Base-by-base conservation (phyloP, 1,140 invertebrate species). In the Paraescarpia echinospica region DNA sequence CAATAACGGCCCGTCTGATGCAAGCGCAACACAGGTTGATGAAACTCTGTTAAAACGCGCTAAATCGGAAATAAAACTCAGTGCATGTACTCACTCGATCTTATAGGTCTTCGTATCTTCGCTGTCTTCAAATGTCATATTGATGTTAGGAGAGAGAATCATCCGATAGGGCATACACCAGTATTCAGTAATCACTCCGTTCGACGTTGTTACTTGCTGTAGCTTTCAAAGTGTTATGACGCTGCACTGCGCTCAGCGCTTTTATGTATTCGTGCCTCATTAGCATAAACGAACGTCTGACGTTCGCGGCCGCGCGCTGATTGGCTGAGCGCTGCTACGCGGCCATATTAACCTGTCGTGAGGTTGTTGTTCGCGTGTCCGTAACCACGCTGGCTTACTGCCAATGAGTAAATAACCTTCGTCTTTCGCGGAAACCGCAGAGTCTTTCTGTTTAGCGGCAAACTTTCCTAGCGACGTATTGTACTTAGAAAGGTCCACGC, bases 341-440 rank as follows among this genome's bases (percentile, higher is more conserved):
- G 59, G 59, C 59, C 59, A 77, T 77, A 18, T 77, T 77, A 18
- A 77, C 59, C 59, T 77, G 59, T 18, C 59, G 22, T 31, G 59
- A 77, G 59, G 59, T 77, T 77, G 59, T 77, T 77, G 59, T 77
- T 77, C 59, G 59, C 59, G 59, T 77, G 59, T 77, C 59, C 59
- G 22, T 77, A 77, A 77, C 59, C 59, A 77, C 22, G 59, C 59
- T 77, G 59, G 59, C 59, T 18, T 12, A 27, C 9, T 77, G 59
- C 59, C 59, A 77, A 0, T 2, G 18, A 77, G 59, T 77, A 18
- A 77, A 18, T 77, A 18, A 77, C 59, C 14, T 4, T 18, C 22
- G 22, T 18, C 59, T 77, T 77, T 77, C 59, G 59, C 59, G 59
- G 59, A 77, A 77, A 77, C 59, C 59, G 22, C 59, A 18, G 12